Percentiles rank a stretch among this genome's conserved stretches.
phyloP scores from a whole-genome alignment of 2,797 vertebrate genomes.

The Lophotriccus pileatus region DNA sequence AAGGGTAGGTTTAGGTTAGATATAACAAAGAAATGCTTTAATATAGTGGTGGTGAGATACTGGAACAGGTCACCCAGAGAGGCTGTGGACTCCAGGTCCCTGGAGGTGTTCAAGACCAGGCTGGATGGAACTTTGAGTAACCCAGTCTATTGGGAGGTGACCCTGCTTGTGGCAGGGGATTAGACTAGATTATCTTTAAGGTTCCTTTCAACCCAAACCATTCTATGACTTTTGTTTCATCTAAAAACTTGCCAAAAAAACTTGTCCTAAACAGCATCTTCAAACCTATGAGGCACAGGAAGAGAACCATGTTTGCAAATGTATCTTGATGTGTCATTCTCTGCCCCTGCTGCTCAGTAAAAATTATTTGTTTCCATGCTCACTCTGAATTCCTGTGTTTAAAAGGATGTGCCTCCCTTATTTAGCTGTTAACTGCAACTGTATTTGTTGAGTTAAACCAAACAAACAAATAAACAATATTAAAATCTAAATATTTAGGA shows the following conservation, averaged over 20 bases:
- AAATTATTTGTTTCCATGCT: background rate
- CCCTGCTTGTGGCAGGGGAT: background rate
- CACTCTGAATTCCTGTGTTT: background rate
- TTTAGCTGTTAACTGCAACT: background rate
- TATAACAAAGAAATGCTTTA: background rate
- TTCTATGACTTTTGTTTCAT: background rate
- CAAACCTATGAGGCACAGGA: background rate
- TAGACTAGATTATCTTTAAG: background rate
- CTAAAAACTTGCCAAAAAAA: background rate
- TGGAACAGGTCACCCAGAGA: background rate
- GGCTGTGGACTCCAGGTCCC: fast-evolving
- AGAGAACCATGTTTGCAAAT: background rate
- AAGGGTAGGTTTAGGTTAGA: background rate
- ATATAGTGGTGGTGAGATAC: no score
- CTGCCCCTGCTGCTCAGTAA: background rate
- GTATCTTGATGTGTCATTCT: background rate
- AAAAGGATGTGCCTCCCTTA: background rate
- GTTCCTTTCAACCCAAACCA: background rate
- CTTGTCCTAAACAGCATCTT: background rate
- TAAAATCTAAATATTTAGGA: background rate
- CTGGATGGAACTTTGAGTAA: background rate
- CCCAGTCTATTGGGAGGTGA: background rate
- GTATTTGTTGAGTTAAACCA: background rate
- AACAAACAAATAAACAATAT: background rate
- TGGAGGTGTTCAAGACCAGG: background rate